These are phyloP conservation scores for Malurus alboscapulatus DNA, from an alignment of 2,113 vertebrate species.

Conservation along the genomic window DNA sequence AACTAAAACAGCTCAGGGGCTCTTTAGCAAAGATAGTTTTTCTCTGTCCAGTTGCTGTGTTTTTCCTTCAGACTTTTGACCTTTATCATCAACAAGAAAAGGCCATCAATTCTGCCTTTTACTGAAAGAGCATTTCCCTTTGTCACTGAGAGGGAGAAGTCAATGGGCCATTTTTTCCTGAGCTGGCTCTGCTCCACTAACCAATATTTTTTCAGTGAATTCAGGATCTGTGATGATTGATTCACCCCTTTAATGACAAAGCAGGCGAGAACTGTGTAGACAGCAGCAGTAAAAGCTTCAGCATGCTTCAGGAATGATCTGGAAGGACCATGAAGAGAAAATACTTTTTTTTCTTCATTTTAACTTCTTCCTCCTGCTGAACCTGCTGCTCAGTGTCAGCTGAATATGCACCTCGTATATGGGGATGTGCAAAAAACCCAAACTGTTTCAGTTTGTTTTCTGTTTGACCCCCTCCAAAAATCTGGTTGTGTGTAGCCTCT, in stretches of 20 bases:
- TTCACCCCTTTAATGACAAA: background rate
- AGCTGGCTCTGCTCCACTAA: background rate
- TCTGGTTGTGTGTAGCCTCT: background rate
- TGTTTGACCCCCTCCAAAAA: background rate
- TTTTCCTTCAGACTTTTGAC: constrained; percentile 7
- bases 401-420: background rate
- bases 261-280: background rate
- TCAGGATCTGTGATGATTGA: background rate
- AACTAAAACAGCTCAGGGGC: background rate
- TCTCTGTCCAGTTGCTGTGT: background rate
- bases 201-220: background rate
- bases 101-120: background rate
- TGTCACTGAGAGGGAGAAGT: background rate
- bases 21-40: background rate
- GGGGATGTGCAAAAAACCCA: background rate
- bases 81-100: background rate
- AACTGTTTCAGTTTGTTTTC: background rate
- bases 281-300: background rate
- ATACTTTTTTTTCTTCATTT: background rate
- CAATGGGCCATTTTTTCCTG: background rate
- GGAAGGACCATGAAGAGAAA: background rate
- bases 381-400: background rate
- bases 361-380: background rate
- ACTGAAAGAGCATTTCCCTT: background rate
- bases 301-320: background rate